Percentiles rank a stretch among this genome's conserved stretches.
phyloP scores from a whole-genome alignment of 2,797 vertebrate species.

The Cossypha heuglini region DNA sequence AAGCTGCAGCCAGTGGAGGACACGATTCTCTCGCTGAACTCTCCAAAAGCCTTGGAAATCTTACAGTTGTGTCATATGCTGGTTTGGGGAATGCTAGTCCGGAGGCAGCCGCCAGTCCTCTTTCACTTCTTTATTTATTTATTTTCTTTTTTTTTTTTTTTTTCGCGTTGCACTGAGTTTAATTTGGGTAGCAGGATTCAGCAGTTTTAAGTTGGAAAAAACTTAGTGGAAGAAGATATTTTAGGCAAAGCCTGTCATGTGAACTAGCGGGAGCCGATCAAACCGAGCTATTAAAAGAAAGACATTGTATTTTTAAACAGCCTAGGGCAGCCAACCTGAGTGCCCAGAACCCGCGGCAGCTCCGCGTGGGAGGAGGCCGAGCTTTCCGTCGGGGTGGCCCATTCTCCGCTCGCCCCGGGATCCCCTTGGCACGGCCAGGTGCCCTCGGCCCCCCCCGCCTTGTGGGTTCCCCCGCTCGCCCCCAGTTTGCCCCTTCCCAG shows the following conservation, averaged over 20 bases:
- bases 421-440: constrained; percentile 22
- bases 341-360: constrained; percentile 59
- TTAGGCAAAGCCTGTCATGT: constrained; percentile 75
- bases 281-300: constrained; percentile 75
- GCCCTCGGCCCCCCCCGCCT: neutral
- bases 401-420: constrained; percentile 45
- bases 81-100: constrained; percentile 72
- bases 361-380: constrained; percentile 61
- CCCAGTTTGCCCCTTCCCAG: neutral
- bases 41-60: constrained; percentile 74
- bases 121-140: constrained; percentile 39
- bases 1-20: constrained; percentile 64
- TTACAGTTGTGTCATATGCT: constrained; percentile 73
- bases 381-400: constrained; percentile 64
- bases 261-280: constrained; percentile 66
- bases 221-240: constrained; percentile 73
- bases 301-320: constrained; percentile 72
- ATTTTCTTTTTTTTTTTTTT: neutral
- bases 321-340: constrained; percentile 65
- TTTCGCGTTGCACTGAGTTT: constrained; percentile 46
- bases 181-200: constrained; percentile 74
- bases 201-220: constrained; percentile 77
- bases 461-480: neutral
- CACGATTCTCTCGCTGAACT: constrained; percentile 61
- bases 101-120: constrained; percentile 58